Evolutionary conservation across 1,140 invertebrate species (phyloP).

Genomic region (Marisa cornuarietis): DNA sequence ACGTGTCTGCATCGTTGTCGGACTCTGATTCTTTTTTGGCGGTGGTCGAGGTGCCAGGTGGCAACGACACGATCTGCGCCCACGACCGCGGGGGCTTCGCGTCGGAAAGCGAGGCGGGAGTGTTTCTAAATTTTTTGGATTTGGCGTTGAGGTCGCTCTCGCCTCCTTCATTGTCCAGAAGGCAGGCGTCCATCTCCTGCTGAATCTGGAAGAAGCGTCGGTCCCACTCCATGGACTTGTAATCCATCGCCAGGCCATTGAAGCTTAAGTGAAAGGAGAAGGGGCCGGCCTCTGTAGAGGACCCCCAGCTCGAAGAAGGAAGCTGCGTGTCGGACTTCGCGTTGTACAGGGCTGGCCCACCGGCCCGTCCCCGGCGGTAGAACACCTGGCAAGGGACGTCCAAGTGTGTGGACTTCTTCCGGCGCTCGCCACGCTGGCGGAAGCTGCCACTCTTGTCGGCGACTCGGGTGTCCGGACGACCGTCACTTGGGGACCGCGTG

Average conservation of each 20-base stretch:
- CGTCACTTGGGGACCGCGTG: neutral
- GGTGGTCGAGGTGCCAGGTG: neutral
- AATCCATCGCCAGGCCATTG: slow-evolving; percentile 35
- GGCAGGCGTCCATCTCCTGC: slow-evolving; percentile 57
- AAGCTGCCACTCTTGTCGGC: slow-evolving; percentile 15
- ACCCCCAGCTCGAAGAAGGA: neutral
- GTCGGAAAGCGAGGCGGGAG: neutral
- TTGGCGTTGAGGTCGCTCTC: slow-evolving; percentile 22
- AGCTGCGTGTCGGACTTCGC: slow-evolving; percentile 31
- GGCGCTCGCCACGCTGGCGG: slow-evolving; percentile 11
- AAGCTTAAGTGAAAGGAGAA: slow-evolving; percentile 24
- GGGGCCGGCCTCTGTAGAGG: neutral
- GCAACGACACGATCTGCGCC: slow-evolving; percentile 3
- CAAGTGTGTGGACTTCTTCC: slow-evolving; percentile 2
- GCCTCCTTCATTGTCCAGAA: slow-evolving; percentile 33
- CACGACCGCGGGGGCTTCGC: neutral
- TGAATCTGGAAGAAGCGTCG: slow-evolving; percentile 57
- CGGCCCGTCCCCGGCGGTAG: slow-evolving; percentile 11
- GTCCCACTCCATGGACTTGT: slow-evolving; percentile 52
- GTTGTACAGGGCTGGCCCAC: slow-evolving; percentile 5
- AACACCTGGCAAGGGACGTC: slow-evolving; percentile 21
- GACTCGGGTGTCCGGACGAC: neutral
- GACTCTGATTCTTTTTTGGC: neutral
- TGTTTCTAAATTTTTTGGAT: slow-evolving; percentile 12
- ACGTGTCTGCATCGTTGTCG: slow-evolving; percentile 16